Percentiles rank a stretch among this genome's conserved stretches.
phyloP scores from a whole-genome alignment of 2,113 vertebrate species.

The Chroicocephalus ridibundus region DNA sequence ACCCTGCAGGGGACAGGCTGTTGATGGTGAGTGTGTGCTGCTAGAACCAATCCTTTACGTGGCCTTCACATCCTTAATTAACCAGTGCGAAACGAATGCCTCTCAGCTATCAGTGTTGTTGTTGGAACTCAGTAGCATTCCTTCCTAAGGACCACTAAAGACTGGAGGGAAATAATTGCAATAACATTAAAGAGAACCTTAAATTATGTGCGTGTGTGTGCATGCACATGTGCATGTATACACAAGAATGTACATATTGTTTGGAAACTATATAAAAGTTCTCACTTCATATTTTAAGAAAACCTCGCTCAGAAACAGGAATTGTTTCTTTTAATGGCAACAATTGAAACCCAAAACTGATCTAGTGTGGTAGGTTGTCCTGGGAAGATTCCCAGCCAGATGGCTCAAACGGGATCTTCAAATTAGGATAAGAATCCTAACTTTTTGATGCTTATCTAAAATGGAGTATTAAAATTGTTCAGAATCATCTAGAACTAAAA shows the following conservation, averaged over 20 bases:
- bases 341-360: background rate
- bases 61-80: slow-evolving; percentile 31
- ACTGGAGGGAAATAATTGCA: background rate
- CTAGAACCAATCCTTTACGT: background rate
- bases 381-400: background rate
- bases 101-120: slow-evolving; percentile 8
- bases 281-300: background rate
- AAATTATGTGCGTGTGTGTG: background rate
- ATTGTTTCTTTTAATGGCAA: background rate
- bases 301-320: background rate
- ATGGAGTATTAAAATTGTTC: background rate
- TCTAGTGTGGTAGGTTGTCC: background rate
- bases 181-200: background rate
- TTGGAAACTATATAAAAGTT: background rate
- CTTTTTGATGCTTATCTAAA: background rate
- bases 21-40: slow-evolving; percentile 21
- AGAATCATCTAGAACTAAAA: background rate
- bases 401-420: background rate
- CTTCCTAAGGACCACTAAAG: background rate
- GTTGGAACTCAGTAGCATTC: background rate
- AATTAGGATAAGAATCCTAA: background rate
- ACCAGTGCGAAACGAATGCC: background rate
- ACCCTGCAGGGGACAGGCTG: slow-evolving; percentile 36
- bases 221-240: fast-evolving
- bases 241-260: background rate